Evolutionary conservation across 2,888 invertebrate species (phyloP).

Genomic region (Clusia tigrina): DNA sequence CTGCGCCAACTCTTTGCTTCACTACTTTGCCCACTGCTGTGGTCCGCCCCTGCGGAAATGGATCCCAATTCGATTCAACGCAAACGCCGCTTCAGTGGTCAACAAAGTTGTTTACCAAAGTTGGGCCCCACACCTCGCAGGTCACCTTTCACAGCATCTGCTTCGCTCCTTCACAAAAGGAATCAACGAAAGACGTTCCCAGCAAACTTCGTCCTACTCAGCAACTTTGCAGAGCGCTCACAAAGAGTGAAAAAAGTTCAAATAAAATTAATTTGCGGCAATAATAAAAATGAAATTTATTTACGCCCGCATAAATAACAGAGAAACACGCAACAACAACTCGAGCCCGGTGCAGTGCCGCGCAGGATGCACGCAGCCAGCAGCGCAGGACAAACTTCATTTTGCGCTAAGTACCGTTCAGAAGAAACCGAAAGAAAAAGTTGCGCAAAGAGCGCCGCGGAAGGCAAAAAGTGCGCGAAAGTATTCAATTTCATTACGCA

Average conservation of each 20-base stretch:
- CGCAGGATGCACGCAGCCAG: not conserved
- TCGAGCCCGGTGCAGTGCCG: not conserved
- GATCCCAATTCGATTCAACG: too few species aligned
- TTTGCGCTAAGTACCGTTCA: not conserved
- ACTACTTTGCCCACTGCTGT: too few species aligned
- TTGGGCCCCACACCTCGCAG: not conserved
- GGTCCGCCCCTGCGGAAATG: too few species aligned
- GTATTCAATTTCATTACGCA: not conserved
- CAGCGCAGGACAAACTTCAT: not conserved
- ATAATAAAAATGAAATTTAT: not conserved
- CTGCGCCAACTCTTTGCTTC: too few species aligned
- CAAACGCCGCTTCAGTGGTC: too few species aligned
- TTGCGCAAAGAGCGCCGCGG: too few species aligned
- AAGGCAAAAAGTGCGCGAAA: not conserved
- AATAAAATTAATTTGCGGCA: constrained; percentile 1
- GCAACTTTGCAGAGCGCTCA: not conserved
- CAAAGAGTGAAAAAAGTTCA: not conserved
- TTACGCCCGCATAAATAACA: constrained; percentile 1
- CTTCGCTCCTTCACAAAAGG: not conserved
- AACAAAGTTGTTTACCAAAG: not conserved
- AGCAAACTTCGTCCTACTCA: not conserved
- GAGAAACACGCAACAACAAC: not conserved
- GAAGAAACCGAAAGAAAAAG: not conserved
- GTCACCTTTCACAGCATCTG: not conserved
- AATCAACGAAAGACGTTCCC: not conserved